phyloP scores from a whole-genome alignment of 1,140 invertebrate species.

The Drosophila aff. region DNA sequence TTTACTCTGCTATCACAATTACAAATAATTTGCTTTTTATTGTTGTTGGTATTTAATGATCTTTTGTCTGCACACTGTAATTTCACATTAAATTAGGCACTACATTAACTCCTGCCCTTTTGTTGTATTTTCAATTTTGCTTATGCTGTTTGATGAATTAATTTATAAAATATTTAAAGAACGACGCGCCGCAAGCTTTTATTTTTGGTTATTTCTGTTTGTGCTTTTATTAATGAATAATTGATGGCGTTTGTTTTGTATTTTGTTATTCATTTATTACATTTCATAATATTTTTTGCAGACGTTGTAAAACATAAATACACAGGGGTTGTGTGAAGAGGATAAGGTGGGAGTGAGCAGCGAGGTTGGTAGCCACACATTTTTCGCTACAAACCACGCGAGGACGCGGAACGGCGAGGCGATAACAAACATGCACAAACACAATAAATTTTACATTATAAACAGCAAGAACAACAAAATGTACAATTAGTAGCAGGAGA shows the following conservation, averaged over 20 bases:
- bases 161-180: constrained; percentile 65
- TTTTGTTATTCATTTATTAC: constrained; percentile 56
- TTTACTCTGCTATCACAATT: constrained; percentile 44
- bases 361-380: constrained; percentile 6
- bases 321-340: constrained; percentile 22
- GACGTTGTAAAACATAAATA: constrained; percentile 31
- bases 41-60: constrained; percentile 20
- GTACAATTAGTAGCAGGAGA: constrained; percentile 71
- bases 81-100: constrained; percentile 71
- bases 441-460: constrained; percentile 69
- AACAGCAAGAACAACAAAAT: constrained; percentile 49
- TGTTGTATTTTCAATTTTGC: constrained; percentile 29
- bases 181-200: constrained; percentile 46
- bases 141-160: constrained; percentile 46
- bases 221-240: constrained; percentile 56
- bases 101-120: constrained; percentile 71
- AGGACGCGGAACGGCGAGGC: constrained; percentile 12
- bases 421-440: constrained; percentile 75
- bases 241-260: constrained; percentile 60
- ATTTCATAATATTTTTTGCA: constrained; percentile 44
- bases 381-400: constrained; percentile 4
- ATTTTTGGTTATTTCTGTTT: constrained; percentile 45
- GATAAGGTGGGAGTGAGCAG: constrained; percentile 1
- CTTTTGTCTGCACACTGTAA: constrained; percentile 44
- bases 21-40: constrained; percentile 28